A percentile compares a stretch with the other conserved stretches of the same genome.
Evolutionary conservation across 2,888 invertebrate genomes (phyloP).

Genomic region (Digitonthophagus gazella): DNA sequence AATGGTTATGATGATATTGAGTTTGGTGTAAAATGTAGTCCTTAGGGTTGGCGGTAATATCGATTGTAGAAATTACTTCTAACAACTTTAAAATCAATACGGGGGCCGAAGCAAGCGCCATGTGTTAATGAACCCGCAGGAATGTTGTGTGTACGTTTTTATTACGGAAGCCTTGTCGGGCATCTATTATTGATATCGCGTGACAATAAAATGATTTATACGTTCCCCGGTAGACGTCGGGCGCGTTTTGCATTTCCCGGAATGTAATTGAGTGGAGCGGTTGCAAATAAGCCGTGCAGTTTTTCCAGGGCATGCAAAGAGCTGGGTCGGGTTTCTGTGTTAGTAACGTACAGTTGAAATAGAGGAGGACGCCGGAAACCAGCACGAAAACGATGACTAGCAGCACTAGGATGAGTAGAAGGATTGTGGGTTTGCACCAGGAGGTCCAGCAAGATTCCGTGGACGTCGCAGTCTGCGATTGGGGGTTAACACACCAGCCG

Average conservation of each 20-base stretch:
- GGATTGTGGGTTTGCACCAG: slow-evolving; percentile 59
- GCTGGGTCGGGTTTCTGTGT: background rate
- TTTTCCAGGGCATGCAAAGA: slow-evolving; percentile 4
- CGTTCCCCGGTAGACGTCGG: background rate
- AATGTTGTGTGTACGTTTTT: background rate
- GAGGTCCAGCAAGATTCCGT: slow-evolving; percentile 50
- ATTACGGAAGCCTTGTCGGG: background rate
- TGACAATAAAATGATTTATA: background rate
- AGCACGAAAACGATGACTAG: slow-evolving; percentile 59
- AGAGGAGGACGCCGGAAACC: slow-evolving; percentile 59
- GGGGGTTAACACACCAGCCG: slow-evolving; percentile 42
- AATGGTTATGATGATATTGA: background rate
- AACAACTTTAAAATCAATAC: background rate
- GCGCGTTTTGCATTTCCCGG: background rate
- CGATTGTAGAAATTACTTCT: background rate
- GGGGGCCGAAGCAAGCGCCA: background rate
- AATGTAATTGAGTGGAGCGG: background rate
- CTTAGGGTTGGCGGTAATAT: background rate
- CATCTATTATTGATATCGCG: background rate
- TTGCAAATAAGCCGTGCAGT: background rate
- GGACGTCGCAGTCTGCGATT: slow-evolving; percentile 38
- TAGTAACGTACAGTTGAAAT: slow-evolving; percentile 60
- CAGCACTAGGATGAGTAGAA: slow-evolving; percentile 57
- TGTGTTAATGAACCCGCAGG: background rate
- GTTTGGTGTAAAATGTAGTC: background rate